Conservation (phyloP, 2,797 vertebrate genomes). For the Thaleichthys pacificus region DNA sequence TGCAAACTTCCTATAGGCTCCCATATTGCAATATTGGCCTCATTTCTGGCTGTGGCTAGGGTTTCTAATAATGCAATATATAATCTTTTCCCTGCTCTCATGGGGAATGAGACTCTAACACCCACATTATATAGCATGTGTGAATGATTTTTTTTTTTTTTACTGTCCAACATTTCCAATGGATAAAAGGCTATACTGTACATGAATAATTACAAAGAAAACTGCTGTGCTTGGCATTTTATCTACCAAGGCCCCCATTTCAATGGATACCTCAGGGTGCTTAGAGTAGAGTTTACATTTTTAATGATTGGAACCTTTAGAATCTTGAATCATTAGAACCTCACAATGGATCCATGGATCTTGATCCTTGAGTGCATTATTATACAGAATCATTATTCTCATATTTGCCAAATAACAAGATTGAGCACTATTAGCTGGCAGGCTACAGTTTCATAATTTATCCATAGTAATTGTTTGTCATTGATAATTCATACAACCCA, state of each 20-base stretch:
- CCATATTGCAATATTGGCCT: not conserved
- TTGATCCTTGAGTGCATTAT: slow-evolving; percentile 42
- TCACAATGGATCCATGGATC: slow-evolving; percentile 41
- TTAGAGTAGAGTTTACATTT: slow-evolving; percentile 47
- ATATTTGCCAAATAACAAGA: slow-evolving; percentile 9
- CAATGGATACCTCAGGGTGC: slow-evolving; percentile 40
- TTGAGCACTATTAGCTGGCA: not conserved
- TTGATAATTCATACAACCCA: not conserved
- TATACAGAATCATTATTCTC: slow-evolving; percentile 48
- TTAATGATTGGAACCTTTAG: slow-evolving; percentile 1
- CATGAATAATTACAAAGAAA: slow-evolving; percentile 41
- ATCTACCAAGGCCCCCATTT: slow-evolving; percentile 5
- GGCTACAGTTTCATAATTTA: not conserved
- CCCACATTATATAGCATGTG: not conserved
- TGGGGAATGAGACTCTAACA: not conserved
- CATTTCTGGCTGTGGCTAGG: not conserved
- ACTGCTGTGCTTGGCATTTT: slow-evolving; percentile 51
- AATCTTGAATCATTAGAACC: slow-evolving; percentile 24
- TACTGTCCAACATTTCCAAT: not conserved
- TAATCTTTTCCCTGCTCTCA: not conserved
- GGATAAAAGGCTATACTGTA: slow-evolving; percentile 21
- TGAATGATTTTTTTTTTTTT: not conserved
- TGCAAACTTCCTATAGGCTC: not conserved
- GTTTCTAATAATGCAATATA: slow-evolving; percentile 4
- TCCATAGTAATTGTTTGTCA: not conserved